A percentile compares a stretch with the other conserved stretches of the same genome.
Evolutionary conservation across 1,140 invertebrate genomes (phyloP).

Genomic region (Dreissena polymorpha): DNA sequence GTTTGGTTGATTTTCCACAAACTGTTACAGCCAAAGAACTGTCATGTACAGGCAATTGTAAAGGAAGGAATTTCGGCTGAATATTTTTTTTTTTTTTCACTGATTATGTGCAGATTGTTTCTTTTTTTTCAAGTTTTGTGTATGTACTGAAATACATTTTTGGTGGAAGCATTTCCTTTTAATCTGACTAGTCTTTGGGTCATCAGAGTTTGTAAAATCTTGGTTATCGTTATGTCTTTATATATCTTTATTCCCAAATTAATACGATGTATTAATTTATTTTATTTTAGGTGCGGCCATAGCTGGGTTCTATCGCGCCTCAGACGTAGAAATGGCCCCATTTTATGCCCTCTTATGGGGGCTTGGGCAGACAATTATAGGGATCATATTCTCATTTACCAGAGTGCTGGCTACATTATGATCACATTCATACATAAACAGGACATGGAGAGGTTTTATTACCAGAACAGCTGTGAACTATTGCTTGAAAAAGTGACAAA

Average conservation of each 20-base stretch:
- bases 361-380: constrained; percentile 93
- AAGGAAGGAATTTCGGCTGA: too few species aligned
- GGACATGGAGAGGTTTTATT: too few species aligned
- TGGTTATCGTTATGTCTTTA: neutral
- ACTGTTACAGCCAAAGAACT: too few species aligned
- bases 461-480: too few species aligned
- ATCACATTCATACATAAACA: constrained; percentile 64
- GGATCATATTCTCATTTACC: constrained; percentile 93
- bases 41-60: too few species aligned
- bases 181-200: too few species aligned
- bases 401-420: constrained; percentile 95
- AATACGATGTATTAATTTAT: neutral
- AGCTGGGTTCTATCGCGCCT: constrained; percentile 94
- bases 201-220: neutral
- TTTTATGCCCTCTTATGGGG: constrained; percentile 96
- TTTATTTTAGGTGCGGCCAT: constrained; percentile 86
- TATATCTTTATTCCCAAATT: neutral
- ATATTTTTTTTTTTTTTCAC: neutral
- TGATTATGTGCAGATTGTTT: neutral
- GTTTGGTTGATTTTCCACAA: too few species aligned
- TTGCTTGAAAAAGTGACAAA: too few species aligned
- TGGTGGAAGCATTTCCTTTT: too few species aligned
- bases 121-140: too few species aligned
- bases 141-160: too few species aligned
- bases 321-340: constrained; percentile 92